phyloP scores from a whole-genome alignment of 2,888 invertebrate genomes.

The Graphium colonna region DNA sequence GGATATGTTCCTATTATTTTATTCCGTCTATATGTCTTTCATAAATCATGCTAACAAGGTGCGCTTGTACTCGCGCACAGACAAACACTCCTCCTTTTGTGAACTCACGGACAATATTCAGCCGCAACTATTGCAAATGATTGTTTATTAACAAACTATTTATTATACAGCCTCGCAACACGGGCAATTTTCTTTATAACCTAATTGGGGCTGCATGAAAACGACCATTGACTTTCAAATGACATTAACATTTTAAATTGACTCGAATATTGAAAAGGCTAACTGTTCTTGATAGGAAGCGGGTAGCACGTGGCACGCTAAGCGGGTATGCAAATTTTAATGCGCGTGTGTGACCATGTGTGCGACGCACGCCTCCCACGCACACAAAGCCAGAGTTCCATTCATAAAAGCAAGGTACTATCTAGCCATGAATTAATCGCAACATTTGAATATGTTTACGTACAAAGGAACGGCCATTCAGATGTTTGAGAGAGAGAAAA shows the following conservation, averaged over 20 bases:
- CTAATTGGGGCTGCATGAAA: constrained; percentile 31
- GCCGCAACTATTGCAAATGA: constrained; percentile 42
- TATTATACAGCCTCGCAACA: constrained; percentile 30
- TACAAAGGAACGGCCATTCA: constrained; percentile 78
- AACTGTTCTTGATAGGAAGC: constrained; percentile 64
- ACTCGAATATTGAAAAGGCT: constrained; percentile 71
- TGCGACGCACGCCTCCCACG: constrained; percentile 44
- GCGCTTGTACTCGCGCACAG: constrained; percentile 39
- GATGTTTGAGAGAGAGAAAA: constrained; percentile 47
- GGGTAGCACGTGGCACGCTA: constrained; percentile 64
- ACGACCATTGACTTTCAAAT: constrained; percentile 65
- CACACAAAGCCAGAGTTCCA: constrained; percentile 61
- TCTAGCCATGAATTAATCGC: constrained; percentile 79
- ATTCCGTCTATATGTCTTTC: too few species aligned
- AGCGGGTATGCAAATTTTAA: constrained; percentile 72
- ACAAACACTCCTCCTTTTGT: constrained; percentile 44
- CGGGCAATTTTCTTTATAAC: constrained; percentile 6
- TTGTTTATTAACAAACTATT: constrained; percentile 45
- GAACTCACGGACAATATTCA: constrained; percentile 34
- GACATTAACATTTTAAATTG: constrained; percentile 70
- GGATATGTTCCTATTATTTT: too few species aligned
- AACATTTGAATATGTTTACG: constrained; percentile 79
- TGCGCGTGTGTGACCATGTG: constrained; percentile 46
- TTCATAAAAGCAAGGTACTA: constrained; percentile 77
- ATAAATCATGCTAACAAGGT: constrained; percentile 62